phyloP scores from a whole-genome alignment of 1,140 invertebrate species.

The Calosoma granatense region DNA sequence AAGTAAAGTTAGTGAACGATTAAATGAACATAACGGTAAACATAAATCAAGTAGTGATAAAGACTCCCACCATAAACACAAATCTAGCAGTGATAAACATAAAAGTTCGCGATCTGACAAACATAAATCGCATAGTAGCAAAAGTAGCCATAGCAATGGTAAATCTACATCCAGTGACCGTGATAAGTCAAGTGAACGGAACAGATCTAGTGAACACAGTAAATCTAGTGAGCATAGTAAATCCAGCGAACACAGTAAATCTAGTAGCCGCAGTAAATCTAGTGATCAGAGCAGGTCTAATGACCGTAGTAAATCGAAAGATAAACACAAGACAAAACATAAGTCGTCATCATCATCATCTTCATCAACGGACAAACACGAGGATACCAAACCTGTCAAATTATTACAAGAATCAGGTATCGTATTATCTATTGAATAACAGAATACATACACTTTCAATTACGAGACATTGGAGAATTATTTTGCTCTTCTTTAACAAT shows the following conservation, averaged over 20 bases:
- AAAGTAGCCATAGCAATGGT: constrained; percentile 13
- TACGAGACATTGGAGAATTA: too few relatives aligned
- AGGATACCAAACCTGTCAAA: constrained; percentile 20
- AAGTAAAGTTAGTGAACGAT: constrained; percentile 16
- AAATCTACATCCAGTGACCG: too few relatives aligned
- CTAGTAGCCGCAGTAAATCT: constrained; percentile 5
- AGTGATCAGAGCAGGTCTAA: constrained; percentile 21
- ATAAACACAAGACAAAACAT: too few relatives aligned
- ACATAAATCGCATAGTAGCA: constrained; percentile 16
- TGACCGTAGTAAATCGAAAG: constrained; percentile 15
- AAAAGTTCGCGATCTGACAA: constrained; percentile 13
- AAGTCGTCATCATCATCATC: constrained; percentile 8
- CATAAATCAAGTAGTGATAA: constrained; percentile 16
- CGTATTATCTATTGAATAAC: constrained; percentile 18
- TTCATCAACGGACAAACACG: constrained; percentile 17
- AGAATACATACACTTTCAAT: constrained; percentile 19
- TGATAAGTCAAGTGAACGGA: constrained; percentile 18
- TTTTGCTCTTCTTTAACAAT: too few relatives aligned
- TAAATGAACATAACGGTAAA: constrained; percentile 17
- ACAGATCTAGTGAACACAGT: neutral
- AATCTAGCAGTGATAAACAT: constrained; percentile 19
- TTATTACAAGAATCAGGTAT: constrained; percentile 21
- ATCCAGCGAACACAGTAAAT: constrained; percentile 17
- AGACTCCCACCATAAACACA: constrained; percentile 16
- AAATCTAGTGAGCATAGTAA: constrained; percentile 14